A percentile compares a stretch with the other conserved stretches of the same genome.
Conservation (phyloP, 2,797 vertebrate genomes). For the Rhabdophis nuchalis region DNA sequence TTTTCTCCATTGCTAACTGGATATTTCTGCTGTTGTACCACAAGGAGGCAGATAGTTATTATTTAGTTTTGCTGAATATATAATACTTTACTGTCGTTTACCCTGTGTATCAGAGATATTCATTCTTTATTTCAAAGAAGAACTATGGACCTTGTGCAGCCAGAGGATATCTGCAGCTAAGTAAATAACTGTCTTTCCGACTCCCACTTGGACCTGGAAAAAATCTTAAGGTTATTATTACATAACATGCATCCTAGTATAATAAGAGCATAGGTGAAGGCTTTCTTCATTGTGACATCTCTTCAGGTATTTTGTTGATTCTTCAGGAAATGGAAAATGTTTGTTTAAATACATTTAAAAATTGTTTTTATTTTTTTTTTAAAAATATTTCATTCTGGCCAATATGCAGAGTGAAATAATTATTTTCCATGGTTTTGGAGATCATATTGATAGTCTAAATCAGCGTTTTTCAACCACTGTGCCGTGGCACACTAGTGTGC, state of each 20-base stretch:
- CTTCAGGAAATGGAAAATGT: neutral
- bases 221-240: neutral
- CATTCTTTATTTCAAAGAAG: neutral
- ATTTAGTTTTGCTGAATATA: neutral
- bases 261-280: neutral
- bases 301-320: neutral
- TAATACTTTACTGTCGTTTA: neutral
- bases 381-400: neutral
- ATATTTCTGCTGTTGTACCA: conserved; percentile 5
- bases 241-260: neutral
- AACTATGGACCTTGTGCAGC: neutral
- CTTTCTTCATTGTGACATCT: neutral
- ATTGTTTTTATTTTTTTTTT: neutral
- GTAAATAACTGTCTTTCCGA: neutral
- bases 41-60: conserved; percentile 39
- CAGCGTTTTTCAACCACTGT: no score
- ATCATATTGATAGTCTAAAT: neutral
- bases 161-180: neutral
- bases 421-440: neutral
- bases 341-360: neutral
- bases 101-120: neutral
- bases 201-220: neutral
- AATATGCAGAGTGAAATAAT: neutral
- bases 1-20: neutral
- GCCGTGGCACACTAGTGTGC: no score